These are phyloP conservation scores for Crocallis elinguaria DNA, from an alignment of 2,888 invertebrate genomes.

Conservation along the genomic window DNA sequence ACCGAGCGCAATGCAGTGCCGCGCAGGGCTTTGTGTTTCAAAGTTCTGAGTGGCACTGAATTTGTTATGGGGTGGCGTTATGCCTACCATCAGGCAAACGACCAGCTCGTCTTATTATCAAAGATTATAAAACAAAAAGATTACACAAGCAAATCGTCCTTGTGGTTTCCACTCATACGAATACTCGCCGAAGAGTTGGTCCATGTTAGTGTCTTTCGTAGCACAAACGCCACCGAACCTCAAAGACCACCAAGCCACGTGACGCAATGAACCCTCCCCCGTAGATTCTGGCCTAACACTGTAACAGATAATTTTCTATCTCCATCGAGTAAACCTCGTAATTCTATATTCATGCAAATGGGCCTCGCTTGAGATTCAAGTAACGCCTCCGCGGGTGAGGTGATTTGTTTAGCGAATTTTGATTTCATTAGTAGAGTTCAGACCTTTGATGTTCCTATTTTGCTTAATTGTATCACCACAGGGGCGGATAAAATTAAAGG, in stretches of 20 bases:
- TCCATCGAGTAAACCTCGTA: constrained; percentile 18
- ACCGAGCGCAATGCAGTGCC: too few species aligned
- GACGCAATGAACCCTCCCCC: background rate
- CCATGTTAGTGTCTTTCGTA: too few species aligned
- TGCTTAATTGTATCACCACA: background rate
- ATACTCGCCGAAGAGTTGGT: too few species aligned
- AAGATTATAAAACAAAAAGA: too few species aligned
- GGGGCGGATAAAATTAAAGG: background rate
- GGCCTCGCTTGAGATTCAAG: constrained; percentile 20
- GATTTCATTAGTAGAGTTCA: constrained; percentile 22
- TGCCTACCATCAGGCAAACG: too few species aligned
- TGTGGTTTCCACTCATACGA: too few species aligned
- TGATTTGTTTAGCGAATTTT: constrained; percentile 27
- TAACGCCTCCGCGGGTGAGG: constrained; percentile 23
- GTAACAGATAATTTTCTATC: constrained; percentile 12
- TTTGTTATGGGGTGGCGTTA: too few species aligned
- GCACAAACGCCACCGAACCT: too few species aligned
- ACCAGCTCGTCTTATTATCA: too few species aligned
- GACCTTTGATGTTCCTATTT: constrained; percentile 10
- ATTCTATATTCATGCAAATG: constrained; percentile 36
- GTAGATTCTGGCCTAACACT: constrained; percentile 11
- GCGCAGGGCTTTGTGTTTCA: too few species aligned
- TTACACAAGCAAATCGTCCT: too few species aligned
- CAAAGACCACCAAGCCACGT: background rate
- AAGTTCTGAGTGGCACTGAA: too few species aligned